Base-by-base conservation (phyloP, 2,113 vertebrate genomes). In the Anarhynchus alexandrinus region DNA sequence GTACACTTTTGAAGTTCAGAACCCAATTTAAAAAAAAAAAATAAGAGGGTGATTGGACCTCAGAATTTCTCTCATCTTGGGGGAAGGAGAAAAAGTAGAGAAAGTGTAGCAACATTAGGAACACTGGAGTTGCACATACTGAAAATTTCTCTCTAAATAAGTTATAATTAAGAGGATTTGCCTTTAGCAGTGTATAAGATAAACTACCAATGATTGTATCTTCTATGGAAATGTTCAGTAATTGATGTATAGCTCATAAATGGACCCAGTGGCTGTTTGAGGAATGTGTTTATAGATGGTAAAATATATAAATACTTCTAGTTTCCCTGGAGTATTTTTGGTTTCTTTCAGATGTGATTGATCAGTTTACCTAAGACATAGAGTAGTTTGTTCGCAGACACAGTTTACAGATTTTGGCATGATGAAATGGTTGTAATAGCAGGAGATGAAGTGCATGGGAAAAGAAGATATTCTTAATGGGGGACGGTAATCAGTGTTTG, bases 191-290 rank as follows among this genome's bases (percentile, higher is more conserved):
- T 82, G 6, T 77, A 29, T 36, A 77, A 93, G 84, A 91, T 91
- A 89, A 95, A 93, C 61, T 82, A 79, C 69, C 55, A 69, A 5
- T 62, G 73, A 82, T 95, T 81, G 18, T 81, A 82, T 93, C 94
- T 90, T 59, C 14, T 79, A 72, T 94, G 73, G 87, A 96, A 94
- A 97, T 91, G 40, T 69, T 96, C 84, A 70, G 77, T 94, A 93
- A 93, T 93, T 94, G 74, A 93, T 93, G 62, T 88, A 54, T 54
- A 72, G 78, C 79, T 96, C 78, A 27, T 77, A 85, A 91, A 91
- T 65, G 73, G 80, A 80, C 81, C 74, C 49, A 73, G 45, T 76
- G 89, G 81, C 84, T 96, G 43, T 91, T 91, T 82, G 81, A 91
- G 83, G 49, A 73, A 73, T 85, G n/a, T 94, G 62, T 92, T 90